Percentiles rank a stretch among this genome's conserved stretches.
These are phyloP conservation scores for Percopsis omiscomaycus DNA, from an alignment of 2,797 vertebrate genomes.

Conservation along the genomic window DNA sequence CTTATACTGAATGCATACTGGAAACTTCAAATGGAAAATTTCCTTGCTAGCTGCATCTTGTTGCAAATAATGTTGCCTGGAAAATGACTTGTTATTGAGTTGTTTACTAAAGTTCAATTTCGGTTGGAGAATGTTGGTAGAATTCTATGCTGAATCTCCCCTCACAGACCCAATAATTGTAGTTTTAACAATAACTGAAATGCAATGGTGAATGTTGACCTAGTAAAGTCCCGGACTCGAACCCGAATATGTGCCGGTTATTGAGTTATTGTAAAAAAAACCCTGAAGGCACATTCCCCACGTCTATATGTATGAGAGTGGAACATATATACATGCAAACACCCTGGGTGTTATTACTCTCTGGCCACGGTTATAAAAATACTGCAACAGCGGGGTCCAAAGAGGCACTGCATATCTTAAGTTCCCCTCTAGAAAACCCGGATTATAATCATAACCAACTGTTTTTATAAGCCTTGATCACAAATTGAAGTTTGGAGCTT, in stretches of 20 bases:
- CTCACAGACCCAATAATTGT: too few relatives aligned
- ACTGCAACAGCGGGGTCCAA: background rate
- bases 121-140: too few relatives aligned
- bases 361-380: background rate
- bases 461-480: background rate
- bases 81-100: too few relatives aligned
- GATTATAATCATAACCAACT: background rate
- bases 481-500: slow-evolving; percentile 13
- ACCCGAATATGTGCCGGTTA: too few relatives aligned
- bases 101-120: too few relatives aligned
- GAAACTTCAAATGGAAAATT: background rate
- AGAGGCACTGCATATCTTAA: background rate
- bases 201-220: too few relatives aligned
- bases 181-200: too few relatives aligned
- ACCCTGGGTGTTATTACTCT: background rate
- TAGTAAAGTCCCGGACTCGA: too few relatives aligned
- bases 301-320: background rate
- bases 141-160: too few relatives aligned
- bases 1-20: background rate
- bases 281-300: too few relatives aligned
- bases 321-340: background rate
- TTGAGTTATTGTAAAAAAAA: too few relatives aligned
- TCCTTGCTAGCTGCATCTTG: background rate
- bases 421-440: background rate
- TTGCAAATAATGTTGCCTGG: background rate